phyloP scores from a whole-genome alignment of 1,140 invertebrate species.

The Zeugodacus cucurbitae region DNA sequence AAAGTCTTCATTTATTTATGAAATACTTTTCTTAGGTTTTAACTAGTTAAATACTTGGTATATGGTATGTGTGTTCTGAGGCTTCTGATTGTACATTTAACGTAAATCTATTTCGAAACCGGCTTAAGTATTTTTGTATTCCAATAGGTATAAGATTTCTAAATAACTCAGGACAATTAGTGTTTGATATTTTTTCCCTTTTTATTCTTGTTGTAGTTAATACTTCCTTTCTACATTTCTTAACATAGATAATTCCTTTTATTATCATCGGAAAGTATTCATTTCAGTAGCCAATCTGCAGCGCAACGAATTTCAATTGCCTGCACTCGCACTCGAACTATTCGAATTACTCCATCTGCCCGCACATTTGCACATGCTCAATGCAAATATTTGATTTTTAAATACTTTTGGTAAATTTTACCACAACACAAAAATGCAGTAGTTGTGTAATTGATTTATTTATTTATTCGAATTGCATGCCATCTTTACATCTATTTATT shows the following conservation, averaged over 20 bases:
- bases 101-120: no score
- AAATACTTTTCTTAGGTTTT: no score
- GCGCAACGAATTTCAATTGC: neutral
- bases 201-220: neutral
- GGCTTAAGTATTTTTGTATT: no score
- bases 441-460: slow-evolving; percentile 27
- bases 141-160: no score
- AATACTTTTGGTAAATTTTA: neutral
- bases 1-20: no score
- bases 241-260: neutral
- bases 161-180: no score
- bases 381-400: slow-evolving; percentile 12
- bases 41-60: no score
- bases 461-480: neutral
- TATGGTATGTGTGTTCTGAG: no score
- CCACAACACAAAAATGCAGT: neutral
- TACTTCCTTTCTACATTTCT: neutral
- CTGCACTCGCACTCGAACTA: neutral
- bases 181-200: no score
- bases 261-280: neutral
- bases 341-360: neutral
- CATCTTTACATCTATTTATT: neutral
- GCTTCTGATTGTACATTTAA: no score
- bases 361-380: slow-evolving; percentile 13
- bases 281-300: neutral